Base-by-base conservation (phyloP, 2,888 invertebrate species). In the Drosophila merina region DNA sequence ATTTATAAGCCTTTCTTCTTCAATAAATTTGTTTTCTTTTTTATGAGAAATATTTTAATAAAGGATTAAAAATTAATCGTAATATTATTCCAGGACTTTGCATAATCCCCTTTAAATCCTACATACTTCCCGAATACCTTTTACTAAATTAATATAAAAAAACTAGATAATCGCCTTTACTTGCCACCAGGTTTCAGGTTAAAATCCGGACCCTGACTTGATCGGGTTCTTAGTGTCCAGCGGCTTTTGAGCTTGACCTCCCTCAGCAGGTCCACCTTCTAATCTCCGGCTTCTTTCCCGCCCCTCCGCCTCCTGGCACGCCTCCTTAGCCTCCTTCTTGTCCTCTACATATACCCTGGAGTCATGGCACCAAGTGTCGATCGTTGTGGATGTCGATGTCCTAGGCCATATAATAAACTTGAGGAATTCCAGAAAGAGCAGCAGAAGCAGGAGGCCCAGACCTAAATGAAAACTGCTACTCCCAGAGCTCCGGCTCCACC, bases 391-490 rank as follows among this genome's bases (percentile, higher is more conserved):
- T 80, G 85, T 72, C 72, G 74, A 55, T 72, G 62, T 76, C 63
- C 68, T 81, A 63, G 75, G 67, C 66, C 71, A 47, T 62, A 56
- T 71, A 77, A 80, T 81, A 77, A 70, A 73, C 75, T 68, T 58
- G 63, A 67, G 63, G 68, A 60, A 86, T 77, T 75, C 77, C 57
- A 62, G 67, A 38, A 55, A 30, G 45, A 59, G 57, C 40, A 44
- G 51, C 45, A 66, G 60, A 50, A 66, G 51, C 45, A 59, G 79
- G 59, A 63, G 57, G 58, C 31, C 64, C 30, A 60, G 57, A 36
- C 25, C 56, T 60, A 62, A 57, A 69, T 71, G 72, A 60, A 69
- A 69, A 62, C 70, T 49, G 70, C 73, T 57, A 56, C 64, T 68
- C 44, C 28, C 56, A 69, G 62, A 51, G 69, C 31, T 47, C 45